These are phyloP conservation scores for Autographa pulchrina DNA, from an alignment of 2,888 invertebrate species.

Conservation along the genomic window DNA sequence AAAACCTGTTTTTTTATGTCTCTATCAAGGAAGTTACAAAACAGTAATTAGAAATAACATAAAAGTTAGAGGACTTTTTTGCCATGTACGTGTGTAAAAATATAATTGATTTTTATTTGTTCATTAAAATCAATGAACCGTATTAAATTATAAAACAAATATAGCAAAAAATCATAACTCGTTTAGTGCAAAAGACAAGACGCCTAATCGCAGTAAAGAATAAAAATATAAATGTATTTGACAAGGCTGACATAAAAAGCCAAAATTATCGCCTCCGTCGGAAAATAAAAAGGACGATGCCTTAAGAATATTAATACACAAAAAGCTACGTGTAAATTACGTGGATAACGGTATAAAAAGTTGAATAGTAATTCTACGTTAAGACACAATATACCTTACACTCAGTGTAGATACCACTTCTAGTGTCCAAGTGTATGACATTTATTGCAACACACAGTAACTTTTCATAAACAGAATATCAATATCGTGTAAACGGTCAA, in stretches of 20 bases:
- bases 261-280: background rate
- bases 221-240: background rate
- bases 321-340: slow-evolving; percentile 30
- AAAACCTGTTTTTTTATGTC: slow-evolving; percentile 42
- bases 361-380: background rate
- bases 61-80: background rate
- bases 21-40: slow-evolving; percentile 34
- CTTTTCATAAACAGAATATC: too few species aligned
- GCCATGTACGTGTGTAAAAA: too few species aligned
- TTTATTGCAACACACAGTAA: too few species aligned
- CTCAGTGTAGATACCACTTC: background rate
- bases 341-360: background rate
- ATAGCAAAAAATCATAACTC: background rate
- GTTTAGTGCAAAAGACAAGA: background rate
- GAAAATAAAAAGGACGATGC: slow-evolving; percentile 6
- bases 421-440: too few species aligned
- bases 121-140: too few species aligned
- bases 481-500: too few species aligned
- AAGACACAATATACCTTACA: background rate
- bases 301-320: slow-evolving; percentile 29
- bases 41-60: background rate
- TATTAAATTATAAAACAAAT: too few species aligned
- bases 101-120: too few species aligned
- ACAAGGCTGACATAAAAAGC: background rate
- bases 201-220: background rate